Evolutionary conservation across 2,888 invertebrate species (phyloP).

Genomic region (Ommatoiulus sabulosus): DNA sequence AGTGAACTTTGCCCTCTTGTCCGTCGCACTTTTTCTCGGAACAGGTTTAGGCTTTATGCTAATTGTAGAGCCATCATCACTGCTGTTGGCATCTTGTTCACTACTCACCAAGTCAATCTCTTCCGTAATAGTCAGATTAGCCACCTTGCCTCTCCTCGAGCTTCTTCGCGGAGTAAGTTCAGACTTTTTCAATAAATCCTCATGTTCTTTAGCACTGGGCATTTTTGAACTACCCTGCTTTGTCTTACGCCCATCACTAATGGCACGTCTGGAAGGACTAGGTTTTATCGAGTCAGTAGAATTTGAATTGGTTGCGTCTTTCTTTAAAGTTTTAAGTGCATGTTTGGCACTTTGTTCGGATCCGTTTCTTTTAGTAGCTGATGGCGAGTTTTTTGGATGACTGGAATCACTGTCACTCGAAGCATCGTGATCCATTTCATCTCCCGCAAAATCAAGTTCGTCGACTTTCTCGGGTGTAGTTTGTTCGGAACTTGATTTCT

Average conservation of each 20-base stretch:
- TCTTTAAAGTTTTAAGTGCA: too few species aligned
- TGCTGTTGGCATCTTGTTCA: background rate
- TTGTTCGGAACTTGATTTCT: background rate
- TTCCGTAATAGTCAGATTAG: background rate
- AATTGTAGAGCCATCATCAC: background rate
- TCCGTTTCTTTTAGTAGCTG: background rate
- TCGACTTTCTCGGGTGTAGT: background rate
- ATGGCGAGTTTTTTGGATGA: background rate
- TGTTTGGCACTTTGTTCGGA: too few species aligned
- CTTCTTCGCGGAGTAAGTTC: background rate
- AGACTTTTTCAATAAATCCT: background rate
- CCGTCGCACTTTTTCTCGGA: background rate
- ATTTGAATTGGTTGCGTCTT: too few species aligned
- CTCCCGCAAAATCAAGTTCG: too few species aligned
- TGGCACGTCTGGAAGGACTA: too few species aligned
- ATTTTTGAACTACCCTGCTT: too few species aligned
- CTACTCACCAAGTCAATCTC: background rate
- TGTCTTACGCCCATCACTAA: too few species aligned
- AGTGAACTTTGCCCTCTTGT: background rate
- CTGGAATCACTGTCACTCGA: background rate
- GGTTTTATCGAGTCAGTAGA: too few species aligned
- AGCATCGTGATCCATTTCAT: background rate
- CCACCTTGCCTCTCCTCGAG: background rate
- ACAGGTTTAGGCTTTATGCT: background rate
- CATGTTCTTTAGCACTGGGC: too few species aligned